These are phyloP conservation scores for Dendrocincla tyrannina DNA, from an alignment of 2,797 vertebrate species.

Conservation along the genomic window DNA sequence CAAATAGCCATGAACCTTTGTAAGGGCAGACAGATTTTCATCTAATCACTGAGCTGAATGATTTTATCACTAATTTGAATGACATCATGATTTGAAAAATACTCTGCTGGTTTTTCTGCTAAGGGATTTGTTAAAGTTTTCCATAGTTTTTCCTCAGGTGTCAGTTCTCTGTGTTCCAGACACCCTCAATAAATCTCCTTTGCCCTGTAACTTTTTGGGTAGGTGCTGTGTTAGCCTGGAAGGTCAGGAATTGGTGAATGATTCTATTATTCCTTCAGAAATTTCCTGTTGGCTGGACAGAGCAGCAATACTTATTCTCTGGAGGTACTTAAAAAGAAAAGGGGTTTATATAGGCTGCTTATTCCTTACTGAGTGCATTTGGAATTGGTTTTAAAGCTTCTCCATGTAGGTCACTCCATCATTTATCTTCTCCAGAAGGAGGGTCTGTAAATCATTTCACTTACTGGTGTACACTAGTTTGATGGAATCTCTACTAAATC, in stretches of 20 bases:
- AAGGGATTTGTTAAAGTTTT: slow-evolving; percentile 54
- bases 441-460: slow-evolving; percentile 66
- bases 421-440: slow-evolving; percentile 63
- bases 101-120: slow-evolving; percentile 14
- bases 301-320: slow-evolving; percentile 53
- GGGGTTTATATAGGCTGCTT: slow-evolving; percentile 36
- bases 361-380: slow-evolving; percentile 58
- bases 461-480: slow-evolving; percentile 31
- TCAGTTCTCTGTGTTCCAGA: slow-evolving; percentile 63
- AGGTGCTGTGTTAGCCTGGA: slow-evolving; percentile 50
- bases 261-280: slow-evolving; percentile 72
- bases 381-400: slow-evolving; percentile 62
- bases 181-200: slow-evolving; percentile 58
- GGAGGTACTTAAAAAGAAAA: slow-evolving; percentile 57
- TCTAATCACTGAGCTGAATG: background rate
- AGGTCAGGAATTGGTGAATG: slow-evolving; percentile 68
- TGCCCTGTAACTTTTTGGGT: slow-evolving; percentile 62
- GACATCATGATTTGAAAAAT: slow-evolving; percentile 27
- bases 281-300: slow-evolving; percentile 67
- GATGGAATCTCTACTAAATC: slow-evolving; percentile 51
- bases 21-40: slow-evolving; percentile 1
- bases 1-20: background rate
- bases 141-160: slow-evolving; percentile 50
- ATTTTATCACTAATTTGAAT: slow-evolving; percentile 8
- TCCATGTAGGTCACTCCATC: slow-evolving; percentile 38